Evolutionary conservation across 2,888 invertebrate species (phyloP), one percentile per base, ranked within the genome.

Genomic region (Tenodera sinensis): DNA sequence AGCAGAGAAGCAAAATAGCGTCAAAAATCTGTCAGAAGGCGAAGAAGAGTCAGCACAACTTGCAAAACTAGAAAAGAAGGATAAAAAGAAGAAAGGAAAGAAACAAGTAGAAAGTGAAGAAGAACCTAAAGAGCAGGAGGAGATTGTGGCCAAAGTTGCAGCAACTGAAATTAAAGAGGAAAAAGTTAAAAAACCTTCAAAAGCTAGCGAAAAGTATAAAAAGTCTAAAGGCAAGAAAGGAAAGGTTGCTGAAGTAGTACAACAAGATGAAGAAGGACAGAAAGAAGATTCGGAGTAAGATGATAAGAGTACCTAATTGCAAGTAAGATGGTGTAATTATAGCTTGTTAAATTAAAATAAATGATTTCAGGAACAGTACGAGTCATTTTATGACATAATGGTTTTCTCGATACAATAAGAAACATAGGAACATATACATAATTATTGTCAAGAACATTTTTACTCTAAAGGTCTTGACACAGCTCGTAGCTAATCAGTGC

Each of bases 21-120:
- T 84, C 27, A 84, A 90, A 25, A 87, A 89, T 85, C 89, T 91
- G 81, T 90, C 92, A 81, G 91, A 92, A 3, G 92, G 93, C 0
- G 90, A 8, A 7, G 4, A 4, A 30, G 30, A 93, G 71, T 92
- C 93, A 0, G 93, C 92, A 1, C 96, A 96, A n/a, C 88, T 88
- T 83, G 81, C 47, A 54, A 28, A 71, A 82, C 12, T 9, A 82
- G 83, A 34, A 25, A 83, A 86, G 20, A 81, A 88, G 28, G 87
- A 87, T 28, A 83, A 87, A 87, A 85, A 86, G 84, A 81, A 85
- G 83, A 83, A 42, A 54, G 83, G 87, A 15, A 87, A 71, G 71
- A 83, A 88, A 81, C 84, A 83, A 84, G 88, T 85, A 54, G 91
- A 90, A 89, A 89, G 91, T 88, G 91, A 91, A 90, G 91, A 90